Evolutionary conservation across 1,140 invertebrate genomes (phyloP).

Genomic region (Chymomyza costata): DNA sequence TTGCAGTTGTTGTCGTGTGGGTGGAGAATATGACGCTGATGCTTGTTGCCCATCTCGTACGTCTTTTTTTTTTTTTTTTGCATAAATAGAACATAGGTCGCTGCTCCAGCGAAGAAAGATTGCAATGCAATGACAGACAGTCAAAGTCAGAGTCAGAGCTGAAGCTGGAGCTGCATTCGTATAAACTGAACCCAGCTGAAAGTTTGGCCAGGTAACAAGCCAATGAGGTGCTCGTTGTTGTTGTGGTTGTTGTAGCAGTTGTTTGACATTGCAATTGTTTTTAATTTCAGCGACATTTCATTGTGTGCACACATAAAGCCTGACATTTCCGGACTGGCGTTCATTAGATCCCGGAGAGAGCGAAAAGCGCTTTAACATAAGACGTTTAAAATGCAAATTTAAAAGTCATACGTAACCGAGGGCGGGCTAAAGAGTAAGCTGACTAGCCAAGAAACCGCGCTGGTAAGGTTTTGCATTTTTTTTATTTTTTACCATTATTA

Average conservation of each 20-base stretch:
- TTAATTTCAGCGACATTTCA: constrained; percentile 41
- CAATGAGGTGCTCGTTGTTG: constrained; percentile 20
- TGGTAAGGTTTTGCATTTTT: too few relatives aligned
- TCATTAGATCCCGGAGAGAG: not conserved
- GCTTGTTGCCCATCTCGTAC: constrained; percentile 15
- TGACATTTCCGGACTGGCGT: constrained; percentile 33
- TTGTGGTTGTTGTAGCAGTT: constrained; percentile 16
- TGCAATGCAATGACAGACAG: constrained; percentile 18
- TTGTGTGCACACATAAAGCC: constrained; percentile 31
- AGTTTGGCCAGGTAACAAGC: constrained; percentile 20
- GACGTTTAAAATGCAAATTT: too few relatives aligned
- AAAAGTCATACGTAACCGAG: too few relatives aligned
- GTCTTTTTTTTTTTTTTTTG: constrained; percentile 8
- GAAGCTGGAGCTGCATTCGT: not conserved
- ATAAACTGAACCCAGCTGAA: not conserved
- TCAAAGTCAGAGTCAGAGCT: constrained; percentile 18
- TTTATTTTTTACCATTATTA: too few relatives aligned
- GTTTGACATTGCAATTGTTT: constrained; percentile 55
- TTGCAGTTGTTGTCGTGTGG: constrained; percentile 43
- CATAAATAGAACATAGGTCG: constrained; percentile 51
- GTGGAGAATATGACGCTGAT: constrained; percentile 60
- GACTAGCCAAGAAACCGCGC: too few relatives aligned
- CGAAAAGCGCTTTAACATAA: too few relatives aligned
- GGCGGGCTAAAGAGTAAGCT: too few relatives aligned
- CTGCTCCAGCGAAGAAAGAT: not conserved